Percentiles rank a stretch among this genome's conserved stretches.
These are phyloP conservation scores for Anthonomus grandis DNA, from an alignment of 1,140 invertebrate genomes.

Conservation along the genomic window DNA sequence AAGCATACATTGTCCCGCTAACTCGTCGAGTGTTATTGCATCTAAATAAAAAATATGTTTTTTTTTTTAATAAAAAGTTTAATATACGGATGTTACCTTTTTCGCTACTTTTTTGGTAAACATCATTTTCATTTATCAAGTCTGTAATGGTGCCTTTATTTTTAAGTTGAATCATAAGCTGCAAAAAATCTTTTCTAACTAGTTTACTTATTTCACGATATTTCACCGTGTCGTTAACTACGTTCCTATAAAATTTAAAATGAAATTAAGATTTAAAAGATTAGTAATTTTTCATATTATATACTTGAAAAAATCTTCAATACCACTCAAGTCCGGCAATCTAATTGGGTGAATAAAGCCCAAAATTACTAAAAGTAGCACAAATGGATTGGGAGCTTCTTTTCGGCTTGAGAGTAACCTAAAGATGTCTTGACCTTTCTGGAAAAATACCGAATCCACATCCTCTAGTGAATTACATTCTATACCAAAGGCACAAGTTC, in stretches of 20 bases:
- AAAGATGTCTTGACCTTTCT: slow-evolving; percentile 8
- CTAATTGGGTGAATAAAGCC: neutral
- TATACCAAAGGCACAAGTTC: slow-evolving; percentile 18
- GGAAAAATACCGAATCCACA: slow-evolving; percentile 8
- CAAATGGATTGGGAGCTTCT: neutral
- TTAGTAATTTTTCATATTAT: neutral
- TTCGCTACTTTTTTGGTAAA: slow-evolving; percentile 1
- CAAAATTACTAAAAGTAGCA: neutral
- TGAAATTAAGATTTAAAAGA: neutral
- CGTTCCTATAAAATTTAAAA: neutral
- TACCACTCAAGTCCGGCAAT: neutral
- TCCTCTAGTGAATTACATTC: slow-evolving; percentile 13
- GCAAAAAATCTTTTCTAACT: slow-evolving; percentile 9
- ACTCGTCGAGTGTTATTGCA: slow-evolving; percentile 46
- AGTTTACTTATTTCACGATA: slow-evolving; percentile 8
- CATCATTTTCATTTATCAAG: slow-evolving; percentile 4
- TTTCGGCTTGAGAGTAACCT: neutral
- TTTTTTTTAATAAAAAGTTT: too few species aligned
- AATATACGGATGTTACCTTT: too few species aligned
- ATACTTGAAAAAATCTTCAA: slow-evolving; percentile 20
- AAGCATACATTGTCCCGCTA: slow-evolving; percentile 58
- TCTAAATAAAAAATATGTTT: too few species aligned
- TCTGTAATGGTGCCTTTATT: slow-evolving; percentile 10
- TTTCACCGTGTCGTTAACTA: slow-evolving; percentile 1
- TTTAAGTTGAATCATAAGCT: slow-evolving; percentile 11